Evolutionary conservation across 2,888 invertebrate species (phyloP).

Genomic region (Drosophila meridionalis): DNA sequence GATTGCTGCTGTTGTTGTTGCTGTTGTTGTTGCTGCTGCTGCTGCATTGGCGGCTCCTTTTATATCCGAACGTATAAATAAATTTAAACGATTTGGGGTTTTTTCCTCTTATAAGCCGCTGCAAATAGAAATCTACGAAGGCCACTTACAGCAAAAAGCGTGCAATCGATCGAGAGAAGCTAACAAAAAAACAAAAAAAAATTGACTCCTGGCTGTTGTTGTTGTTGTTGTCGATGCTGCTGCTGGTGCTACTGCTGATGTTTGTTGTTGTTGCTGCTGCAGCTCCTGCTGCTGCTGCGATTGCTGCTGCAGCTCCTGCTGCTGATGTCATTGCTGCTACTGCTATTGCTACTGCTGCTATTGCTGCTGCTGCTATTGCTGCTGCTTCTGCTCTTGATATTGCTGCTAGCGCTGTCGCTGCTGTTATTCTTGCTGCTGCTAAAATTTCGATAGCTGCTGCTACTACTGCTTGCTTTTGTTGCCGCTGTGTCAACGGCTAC

Average conservation of each 20-base stretch:
- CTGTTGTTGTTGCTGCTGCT: conserved; percentile 29
- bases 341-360: neutral
- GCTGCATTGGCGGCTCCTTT: conserved; percentile 68
- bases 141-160: conserved; percentile 62
- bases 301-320: neutral
- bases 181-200: conserved; percentile 3
- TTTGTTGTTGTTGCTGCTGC: neutral
- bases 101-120: conserved; percentile 47
- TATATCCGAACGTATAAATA: conserved; percentile 69
- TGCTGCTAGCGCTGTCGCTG: neutral
- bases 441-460: no score
- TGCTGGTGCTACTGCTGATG: neutral
- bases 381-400: neutral
- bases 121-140: conserved; percentile 70
- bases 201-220: conserved; percentile 37
- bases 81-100: conserved; percentile 66
- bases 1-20: conserved; percentile 48
- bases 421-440: neutral
- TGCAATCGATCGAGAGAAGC: conserved; percentile 47
- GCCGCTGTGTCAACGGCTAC: neutral
- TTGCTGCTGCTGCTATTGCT: neutral
- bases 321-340: no score
- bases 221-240: conserved; percentile 5
- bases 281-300: neutral
- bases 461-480: neutral